Evolutionary conservation across 1,140 invertebrate genomes (phyloP).

Genomic region (Zaprionus ornatus): DNA sequence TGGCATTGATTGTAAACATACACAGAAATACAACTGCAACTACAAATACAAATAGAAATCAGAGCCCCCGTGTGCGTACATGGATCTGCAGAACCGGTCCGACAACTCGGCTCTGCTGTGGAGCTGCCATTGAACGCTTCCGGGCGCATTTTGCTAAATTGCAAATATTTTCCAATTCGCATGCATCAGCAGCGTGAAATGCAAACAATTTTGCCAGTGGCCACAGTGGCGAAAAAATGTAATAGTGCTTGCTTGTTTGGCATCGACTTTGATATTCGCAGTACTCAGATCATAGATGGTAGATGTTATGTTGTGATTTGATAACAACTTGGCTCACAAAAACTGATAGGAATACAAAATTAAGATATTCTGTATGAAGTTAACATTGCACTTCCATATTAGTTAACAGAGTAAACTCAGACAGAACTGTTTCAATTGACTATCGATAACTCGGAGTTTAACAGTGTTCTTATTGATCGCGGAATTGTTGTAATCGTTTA

Average conservation of each 20-base stretch:
- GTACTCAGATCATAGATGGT: neutral
- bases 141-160: conserved; percentile 80
- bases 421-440: too few species aligned
- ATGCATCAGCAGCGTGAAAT: conserved; percentile 76
- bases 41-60: conserved; percentile 16
- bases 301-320: neutral
- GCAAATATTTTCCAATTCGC: conserved; percentile 81
- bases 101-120: conserved; percentile 8
- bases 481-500: too few species aligned
- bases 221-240: conserved; percentile 49
- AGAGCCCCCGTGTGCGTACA: neutral
- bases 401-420: too few species aligned
- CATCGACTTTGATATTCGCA: neutral
- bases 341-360: too few species aligned
- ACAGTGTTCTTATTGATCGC: too few species aligned
- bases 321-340: neutral
- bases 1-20: conserved; percentile 34
- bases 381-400: too few species aligned
- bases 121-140: conserved; percentile 65
- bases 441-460: too few species aligned
- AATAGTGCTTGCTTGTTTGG: neutral
- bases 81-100: conserved; percentile 47
- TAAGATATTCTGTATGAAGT: too few species aligned
- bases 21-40: conserved; percentile 21
- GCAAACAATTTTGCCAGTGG: conserved; percentile 76